Base-by-base conservation (phyloP, 2,113 vertebrate species). In the Urocitellus parryii region DNA sequence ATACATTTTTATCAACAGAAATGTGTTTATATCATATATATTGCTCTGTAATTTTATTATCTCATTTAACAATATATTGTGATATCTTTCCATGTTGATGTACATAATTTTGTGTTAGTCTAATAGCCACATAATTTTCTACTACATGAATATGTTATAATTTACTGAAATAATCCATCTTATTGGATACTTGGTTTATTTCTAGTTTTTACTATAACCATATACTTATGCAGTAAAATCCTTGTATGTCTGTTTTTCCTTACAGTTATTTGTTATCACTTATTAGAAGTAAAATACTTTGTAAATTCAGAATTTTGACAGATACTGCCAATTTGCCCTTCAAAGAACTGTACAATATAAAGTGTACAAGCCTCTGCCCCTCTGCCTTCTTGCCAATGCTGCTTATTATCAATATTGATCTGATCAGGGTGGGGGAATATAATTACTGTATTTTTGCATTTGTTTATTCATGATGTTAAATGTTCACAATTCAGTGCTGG, bases 101-200 rank as follows among this genome's bases (percentile, higher is more conserved):
- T 32, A 27, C 6, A 48, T 94, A 89, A 90, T 73, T 88, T 77
- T 82, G 10, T 95, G 48, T 29, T 24, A 48, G 5, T 88, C 63
- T 92, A 74, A 92, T 74, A 68, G 13, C 39, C 76, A 77, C 39
- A 51, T 78, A 42, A 78, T 88, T 90, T 87, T 74, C 18, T n/a
- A 87, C 63, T 45, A 67, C 8, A 51, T 51, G 45, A 81, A 80
- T 39, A 24, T 34, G 85, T 84, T 53, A 1, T 34, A 65, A 77
- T 65, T 95, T 95, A 82, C 68, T 82, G 81, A 87, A 86, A 81
- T 42, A 92, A 22, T 81, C 22, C 22, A 24, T 42, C 20, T 67
- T 79, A 4, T 81, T 84, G 25, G n/a, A 86, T n/a, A 56, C 16
- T 70, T 88, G 53, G 16, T 18, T 92, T 82, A 48, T 89, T 92